Base-by-base conservation (phyloP, 2,113 vertebrate genomes). In the Apus apus region DNA sequence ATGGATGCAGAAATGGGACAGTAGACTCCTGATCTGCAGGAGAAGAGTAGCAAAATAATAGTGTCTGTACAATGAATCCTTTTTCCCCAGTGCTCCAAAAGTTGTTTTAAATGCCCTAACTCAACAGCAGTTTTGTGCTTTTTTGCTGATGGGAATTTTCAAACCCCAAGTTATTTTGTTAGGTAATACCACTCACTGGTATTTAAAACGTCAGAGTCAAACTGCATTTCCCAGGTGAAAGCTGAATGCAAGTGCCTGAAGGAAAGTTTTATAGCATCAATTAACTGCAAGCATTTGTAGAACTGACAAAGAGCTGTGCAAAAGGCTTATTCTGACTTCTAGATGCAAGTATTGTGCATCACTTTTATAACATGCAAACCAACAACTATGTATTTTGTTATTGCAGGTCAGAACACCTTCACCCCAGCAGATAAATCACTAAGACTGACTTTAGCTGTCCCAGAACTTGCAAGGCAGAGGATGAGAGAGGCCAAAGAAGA, bases 351-450 rank as follows among this genome's bases (percentile, higher is more conserved):
- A 93, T 94, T 96, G 94, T 95, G 96, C 90, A 95, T 97, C 93
- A 94, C 96, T 97, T 97, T 97, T 96, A 97, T 94, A 97, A 97
- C 90, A 85, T 83, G 85, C 79, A 95, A 94, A 87, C 64, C 79
- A 95, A 87, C 92, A 94, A 74, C 78, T 67, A 96, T 94, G 76
- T 95, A 93, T 87, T 94, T 96, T 83, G 89, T 95, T 97, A 96
- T 57, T 96, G 78, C 85, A 91, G 96, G 96, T 96, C 94, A 96
- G 68, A 95, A 87, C 72, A 93, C 93, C 96, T 90, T 90, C 90
- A 87, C 56, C 64, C 23, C 32, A 34, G 68, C 60, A 91, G 70
- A 90, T 94, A 94, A 96, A 96, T 97, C 95, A 95, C 38, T 75
- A 73, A 89, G 66, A 93, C 36, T 91, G 90, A 87, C 68, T 64